Evolutionary conservation across 2,888 invertebrate species (phyloP).

Genomic region (Pollenia amentaria): DNA sequence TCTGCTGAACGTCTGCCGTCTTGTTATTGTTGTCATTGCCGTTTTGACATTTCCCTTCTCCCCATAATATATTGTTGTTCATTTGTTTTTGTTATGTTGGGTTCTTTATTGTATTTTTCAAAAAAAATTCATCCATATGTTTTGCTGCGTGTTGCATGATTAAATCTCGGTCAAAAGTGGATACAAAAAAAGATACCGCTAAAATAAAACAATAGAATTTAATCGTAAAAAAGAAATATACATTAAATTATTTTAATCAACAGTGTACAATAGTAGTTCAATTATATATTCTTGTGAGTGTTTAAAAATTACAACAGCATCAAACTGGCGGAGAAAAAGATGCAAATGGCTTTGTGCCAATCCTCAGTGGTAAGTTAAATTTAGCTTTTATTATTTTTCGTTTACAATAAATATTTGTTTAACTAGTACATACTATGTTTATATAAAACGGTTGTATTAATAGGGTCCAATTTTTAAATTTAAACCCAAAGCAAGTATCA

Average conservation of each 20-base stretch:
- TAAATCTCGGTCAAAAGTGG: slow-evolving; percentile 65
- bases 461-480: no score
- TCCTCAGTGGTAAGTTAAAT: slow-evolving; percentile 87
- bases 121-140: slow-evolving; percentile 53
- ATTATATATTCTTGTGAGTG: slow-evolving; percentile 24
- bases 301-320: slow-evolving; percentile 75
- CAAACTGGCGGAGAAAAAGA: slow-evolving; percentile 84
- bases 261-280: slow-evolving; percentile 9
- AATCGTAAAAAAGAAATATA: slow-evolving; percentile 39
- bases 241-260: slow-evolving; percentile 10
- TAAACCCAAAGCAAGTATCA: no score
- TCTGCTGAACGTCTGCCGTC: slow-evolving; percentile 6
- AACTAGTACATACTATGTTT: not conserved
- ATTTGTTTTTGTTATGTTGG: slow-evolving; percentile 22
- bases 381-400: slow-evolving; percentile 14
- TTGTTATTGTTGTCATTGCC: slow-evolving; percentile 57
- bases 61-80: not conserved
- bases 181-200: slow-evolving; percentile 46
- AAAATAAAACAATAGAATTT: slow-evolving; percentile 50
- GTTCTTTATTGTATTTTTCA: slow-evolving; percentile 13
- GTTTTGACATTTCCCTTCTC: slow-evolving; percentile 7
- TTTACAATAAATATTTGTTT: slow-evolving; percentile 36
- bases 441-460: not conserved
- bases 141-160: slow-evolving; percentile 61
- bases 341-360: slow-evolving; percentile 89